Conservation (phyloP, 2,113 vertebrate genomes). For the Lepisosteus osseus region DNA sequence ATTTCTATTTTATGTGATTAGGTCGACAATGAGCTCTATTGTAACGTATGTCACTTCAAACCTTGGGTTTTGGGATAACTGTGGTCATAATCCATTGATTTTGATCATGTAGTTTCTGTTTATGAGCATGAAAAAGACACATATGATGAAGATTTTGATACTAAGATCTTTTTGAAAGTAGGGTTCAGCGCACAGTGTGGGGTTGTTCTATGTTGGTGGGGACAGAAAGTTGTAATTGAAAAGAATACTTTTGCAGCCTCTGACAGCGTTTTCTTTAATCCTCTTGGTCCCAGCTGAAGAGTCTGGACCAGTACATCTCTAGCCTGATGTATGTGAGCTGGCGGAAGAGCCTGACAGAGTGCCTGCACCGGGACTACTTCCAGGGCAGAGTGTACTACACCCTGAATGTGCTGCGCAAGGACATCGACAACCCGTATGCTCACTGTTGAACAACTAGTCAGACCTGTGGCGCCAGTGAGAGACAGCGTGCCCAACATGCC, state of each 20-base stretch:
- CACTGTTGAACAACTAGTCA: too few relatives aligned
- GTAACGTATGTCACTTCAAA: too few relatives aligned
- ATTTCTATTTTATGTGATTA: too few relatives aligned
- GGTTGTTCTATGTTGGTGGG: neutral
- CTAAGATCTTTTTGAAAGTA: neutral
- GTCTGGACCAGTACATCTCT: slow-evolving; percentile 87
- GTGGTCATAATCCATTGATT: too few relatives aligned
- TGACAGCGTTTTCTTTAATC: neutral
- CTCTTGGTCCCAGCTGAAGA: slow-evolving; percentile 76
- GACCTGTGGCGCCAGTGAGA: too few relatives aligned
- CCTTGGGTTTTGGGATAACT: too few relatives aligned
- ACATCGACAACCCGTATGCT: slow-evolving; percentile 92
- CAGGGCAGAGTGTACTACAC: slow-evolving; percentile 85
- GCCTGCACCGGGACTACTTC: slow-evolving; percentile 87
- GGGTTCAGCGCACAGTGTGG: neutral
- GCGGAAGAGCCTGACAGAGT: slow-evolving; percentile 85
- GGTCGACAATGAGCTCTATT: too few relatives aligned
- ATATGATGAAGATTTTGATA: neutral
- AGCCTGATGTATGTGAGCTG: slow-evolving; percentile 88
- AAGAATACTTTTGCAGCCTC: neutral
- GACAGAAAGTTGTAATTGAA: neutral
- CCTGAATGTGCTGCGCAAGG: slow-evolving; percentile 80
- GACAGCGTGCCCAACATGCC: too few relatives aligned
- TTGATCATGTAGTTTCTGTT: too few relatives aligned
- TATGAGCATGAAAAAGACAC: too few relatives aligned